These are phyloP conservation scores for Steinernema hermaphroditum DNA, from an alignment of 2,888 invertebrate genomes.

Conservation along the genomic window DNA sequence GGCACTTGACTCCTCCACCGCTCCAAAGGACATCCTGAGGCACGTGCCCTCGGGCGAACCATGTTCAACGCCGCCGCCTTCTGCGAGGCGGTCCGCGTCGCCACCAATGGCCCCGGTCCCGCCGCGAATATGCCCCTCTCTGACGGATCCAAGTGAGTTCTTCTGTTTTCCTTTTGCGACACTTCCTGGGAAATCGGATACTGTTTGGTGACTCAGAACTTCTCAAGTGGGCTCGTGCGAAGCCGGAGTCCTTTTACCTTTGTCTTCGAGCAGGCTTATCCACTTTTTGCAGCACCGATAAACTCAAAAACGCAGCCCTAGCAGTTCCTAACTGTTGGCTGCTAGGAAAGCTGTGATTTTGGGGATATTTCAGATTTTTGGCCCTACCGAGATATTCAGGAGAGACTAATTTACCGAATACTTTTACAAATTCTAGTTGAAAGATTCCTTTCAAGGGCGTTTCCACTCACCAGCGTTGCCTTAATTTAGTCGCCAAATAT, in stretches of 20 bases:
- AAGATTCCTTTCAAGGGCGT: no score
- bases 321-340: no score
- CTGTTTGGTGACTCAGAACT: conserved; percentile 18
- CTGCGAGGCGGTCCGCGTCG: conserved; percentile 8
- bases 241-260: conserved; percentile 9
- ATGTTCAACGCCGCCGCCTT: conserved; percentile 25
- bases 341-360: no score
- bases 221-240: conserved; percentile 11
- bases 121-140: not conserved
- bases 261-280: no score
- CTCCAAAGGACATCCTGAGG: conserved; percentile 26
- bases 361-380: no score
- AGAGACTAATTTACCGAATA: no score
- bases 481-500: no score
- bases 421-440: no score
- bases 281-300: no score
- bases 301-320: no score
- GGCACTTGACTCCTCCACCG: not conserved
- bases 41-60: conserved; percentile 30
- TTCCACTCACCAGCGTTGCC: no score
- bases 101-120: not conserved
- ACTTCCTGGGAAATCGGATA: conserved; percentile 27
- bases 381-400: no score
- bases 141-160: conserved; percentile 13
- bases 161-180: not conserved